phyloP scores from a whole-genome alignment of 2,797 vertebrate genomes.

The Champsocephalus esox region DNA sequence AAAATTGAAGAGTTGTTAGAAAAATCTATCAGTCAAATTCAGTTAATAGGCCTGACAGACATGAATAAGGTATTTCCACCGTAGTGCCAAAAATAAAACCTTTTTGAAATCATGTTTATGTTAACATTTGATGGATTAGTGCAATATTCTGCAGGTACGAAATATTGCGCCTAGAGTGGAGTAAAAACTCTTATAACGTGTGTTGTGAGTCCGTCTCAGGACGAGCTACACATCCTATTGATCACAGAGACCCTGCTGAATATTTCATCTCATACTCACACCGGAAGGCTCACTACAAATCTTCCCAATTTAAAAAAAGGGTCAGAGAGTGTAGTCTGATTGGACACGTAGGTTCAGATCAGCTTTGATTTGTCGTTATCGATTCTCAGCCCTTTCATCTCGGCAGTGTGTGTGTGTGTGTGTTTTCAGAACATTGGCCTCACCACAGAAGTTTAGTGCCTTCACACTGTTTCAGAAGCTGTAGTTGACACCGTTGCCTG shows the following conservation, averaged over 20 bases:
- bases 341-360: constrained; percentile 74
- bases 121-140: too few species aligned
- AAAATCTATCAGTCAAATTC: too few species aligned
- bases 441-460: constrained; percentile 62
- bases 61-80: too few species aligned
- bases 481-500: constrained; percentile 33
- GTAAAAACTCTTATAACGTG: constrained; percentile 1
- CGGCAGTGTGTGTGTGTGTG: constrained; percentile 43
- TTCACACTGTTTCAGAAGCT: constrained; percentile 68
- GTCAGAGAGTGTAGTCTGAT: constrained; percentile 76
- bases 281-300: constrained; percentile 79
- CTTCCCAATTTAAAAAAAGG: constrained; percentile 73
- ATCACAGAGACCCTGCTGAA: constrained; percentile 71
- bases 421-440: constrained; percentile 58
- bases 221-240: constrained; percentile 64
- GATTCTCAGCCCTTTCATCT: constrained; percentile 82
- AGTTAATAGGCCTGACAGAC: too few species aligned
- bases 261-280: constrained; percentile 75
- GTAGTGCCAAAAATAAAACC: too few species aligned
- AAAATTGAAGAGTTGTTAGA: too few species aligned
- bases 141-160: too few species aligned
- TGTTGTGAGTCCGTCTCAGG: constrained; percentile 39
- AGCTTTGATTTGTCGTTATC: constrained; percentile 81
- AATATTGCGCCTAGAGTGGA: not conserved
- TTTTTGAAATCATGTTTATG: too few species aligned